phyloP scores from a whole-genome alignment of 2,797 vertebrate genomes.

The Eremophila alpestris region DNA sequence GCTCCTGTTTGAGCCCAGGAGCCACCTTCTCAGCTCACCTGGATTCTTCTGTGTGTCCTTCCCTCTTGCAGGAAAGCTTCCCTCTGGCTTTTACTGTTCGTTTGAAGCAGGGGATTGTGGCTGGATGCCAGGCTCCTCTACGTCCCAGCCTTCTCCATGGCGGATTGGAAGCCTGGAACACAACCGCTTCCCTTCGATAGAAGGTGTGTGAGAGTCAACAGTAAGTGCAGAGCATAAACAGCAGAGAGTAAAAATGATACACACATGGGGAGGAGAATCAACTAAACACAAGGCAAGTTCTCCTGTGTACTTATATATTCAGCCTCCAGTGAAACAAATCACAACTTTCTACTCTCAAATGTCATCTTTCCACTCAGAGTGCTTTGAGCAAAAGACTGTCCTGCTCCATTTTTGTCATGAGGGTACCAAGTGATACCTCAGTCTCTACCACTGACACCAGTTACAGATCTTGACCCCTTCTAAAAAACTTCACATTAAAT shows the following conservation, averaged over 20 bases:
- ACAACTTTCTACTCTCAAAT: background rate
- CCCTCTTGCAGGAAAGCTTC: conserved; percentile 83
- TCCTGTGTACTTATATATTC: background rate
- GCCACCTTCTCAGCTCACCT: background rate
- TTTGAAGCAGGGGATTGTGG: conserved; percentile 91
- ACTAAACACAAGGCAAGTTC: background rate
- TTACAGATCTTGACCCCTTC: background rate
- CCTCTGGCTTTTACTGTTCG: conserved; percentile 91
- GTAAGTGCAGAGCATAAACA: background rate
- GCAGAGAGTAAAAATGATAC: background rate
- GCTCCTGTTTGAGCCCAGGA: background rate
- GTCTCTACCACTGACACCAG: background rate
- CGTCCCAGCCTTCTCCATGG: conserved; percentile 77
- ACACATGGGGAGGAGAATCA: background rate
- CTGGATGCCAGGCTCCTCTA: conserved; percentile 79
- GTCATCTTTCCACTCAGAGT: background rate
- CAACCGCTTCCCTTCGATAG: conserved; percentile 39
- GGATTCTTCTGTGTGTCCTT: background rate
- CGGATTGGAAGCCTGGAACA: conserved; percentile 75
- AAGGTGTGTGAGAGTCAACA: conserved; percentile 66
- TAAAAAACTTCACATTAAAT: background rate
- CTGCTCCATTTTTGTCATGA: background rate
- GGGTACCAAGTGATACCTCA: background rate
- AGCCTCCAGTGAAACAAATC: background rate
- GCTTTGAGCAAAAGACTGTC: background rate